Conservation (phyloP, 2,113 vertebrate species). For the Tympanuchus pallidicinctus region DNA sequence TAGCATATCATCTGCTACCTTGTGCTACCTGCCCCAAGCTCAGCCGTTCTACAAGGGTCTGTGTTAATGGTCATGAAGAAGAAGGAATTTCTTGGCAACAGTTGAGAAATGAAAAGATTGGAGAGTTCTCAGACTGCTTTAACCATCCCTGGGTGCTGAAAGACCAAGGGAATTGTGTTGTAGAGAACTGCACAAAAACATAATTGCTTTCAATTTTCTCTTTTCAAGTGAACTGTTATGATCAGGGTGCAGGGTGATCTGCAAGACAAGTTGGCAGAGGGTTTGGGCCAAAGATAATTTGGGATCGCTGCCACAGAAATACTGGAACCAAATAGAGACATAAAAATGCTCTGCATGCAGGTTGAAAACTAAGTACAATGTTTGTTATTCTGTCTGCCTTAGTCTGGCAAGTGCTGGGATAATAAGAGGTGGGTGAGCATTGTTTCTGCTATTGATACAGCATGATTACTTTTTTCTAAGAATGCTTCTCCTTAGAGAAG, state of each 20-base stretch:
- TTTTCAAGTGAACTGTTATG: slow-evolving; percentile 15
- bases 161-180: background rate
- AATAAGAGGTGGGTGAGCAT: slow-evolving; percentile 36
- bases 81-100: background rate
- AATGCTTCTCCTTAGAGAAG: background rate
- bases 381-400: slow-evolving; percentile 57
- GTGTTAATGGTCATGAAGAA: background rate
- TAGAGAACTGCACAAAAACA: background rate
- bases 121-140: background rate
- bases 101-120: background rate
- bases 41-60: background rate
- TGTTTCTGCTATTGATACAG: slow-evolving; percentile 45
- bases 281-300: slow-evolving; percentile 38
- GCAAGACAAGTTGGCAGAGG: slow-evolving; percentile 33
- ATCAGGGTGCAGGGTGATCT: background rate
- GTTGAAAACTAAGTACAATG: slow-evolving; percentile 42
- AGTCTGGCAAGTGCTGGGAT: slow-evolving; percentile 56
- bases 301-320: background rate
- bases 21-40: slow-evolving; percentile 24
- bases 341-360: slow-evolving; percentile 21
- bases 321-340: background rate
- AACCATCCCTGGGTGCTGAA: background rate
- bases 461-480: background rate
- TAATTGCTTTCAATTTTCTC: slow-evolving; percentile 25
- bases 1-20: background rate